Evolutionary conservation across 2,113 vertebrate species (phyloP).

Genomic region (Lontra canadensis): DNA sequence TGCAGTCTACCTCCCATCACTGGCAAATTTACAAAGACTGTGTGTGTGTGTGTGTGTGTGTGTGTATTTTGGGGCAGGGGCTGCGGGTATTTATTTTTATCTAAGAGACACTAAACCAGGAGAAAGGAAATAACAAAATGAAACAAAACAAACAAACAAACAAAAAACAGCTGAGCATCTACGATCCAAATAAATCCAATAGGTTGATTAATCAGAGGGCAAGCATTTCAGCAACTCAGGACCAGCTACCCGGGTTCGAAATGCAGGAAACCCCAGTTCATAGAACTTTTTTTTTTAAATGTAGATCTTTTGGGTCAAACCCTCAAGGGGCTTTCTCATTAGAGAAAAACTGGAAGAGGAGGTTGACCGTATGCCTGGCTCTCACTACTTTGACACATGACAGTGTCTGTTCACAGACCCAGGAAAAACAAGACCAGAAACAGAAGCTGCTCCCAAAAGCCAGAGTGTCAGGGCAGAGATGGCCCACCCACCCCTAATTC

Average conservation of each 20-base stretch:
- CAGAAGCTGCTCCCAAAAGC: not conserved
- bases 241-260: not conserved
- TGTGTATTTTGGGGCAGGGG: not conserved
- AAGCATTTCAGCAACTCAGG: not conserved
- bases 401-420: not conserved
- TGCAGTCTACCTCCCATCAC: not conserved
- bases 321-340: not conserved
- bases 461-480: not conserved
- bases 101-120: not conserved
- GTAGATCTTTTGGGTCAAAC: not conserved
- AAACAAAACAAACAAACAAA: no score
- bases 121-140: not conserved
- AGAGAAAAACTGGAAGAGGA: not conserved
- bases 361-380: not conserved
- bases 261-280: constrained; percentile 22
- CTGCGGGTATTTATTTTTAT: not conserved
- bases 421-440: constrained; percentile 16
- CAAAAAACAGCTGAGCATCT: not conserved
- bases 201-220: not conserved
- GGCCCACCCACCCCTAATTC: not conserved
- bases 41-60: not conserved
- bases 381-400: not conserved
- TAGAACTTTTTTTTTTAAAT: not conserved
- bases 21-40: not conserved
- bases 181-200: not conserved